Conservation (phyloP, 2,113 vertebrate species). For the Callospermophilus lateralis region DNA sequence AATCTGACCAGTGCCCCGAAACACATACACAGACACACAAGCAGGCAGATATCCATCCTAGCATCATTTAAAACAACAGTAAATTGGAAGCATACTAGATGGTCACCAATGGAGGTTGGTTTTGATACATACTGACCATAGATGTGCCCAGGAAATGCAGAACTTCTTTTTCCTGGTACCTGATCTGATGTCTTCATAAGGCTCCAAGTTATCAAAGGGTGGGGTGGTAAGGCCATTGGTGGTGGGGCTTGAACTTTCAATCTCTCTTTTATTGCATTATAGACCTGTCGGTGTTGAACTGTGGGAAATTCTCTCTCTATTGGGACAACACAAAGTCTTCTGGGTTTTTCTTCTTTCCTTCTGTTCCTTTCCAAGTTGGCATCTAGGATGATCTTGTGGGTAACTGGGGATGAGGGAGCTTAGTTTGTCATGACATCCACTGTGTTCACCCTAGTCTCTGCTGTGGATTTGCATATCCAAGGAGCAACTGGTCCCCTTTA, state of each 20-base stretch:
- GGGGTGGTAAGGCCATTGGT: not conserved
- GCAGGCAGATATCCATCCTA: not conserved
- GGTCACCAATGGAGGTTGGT: not conserved
- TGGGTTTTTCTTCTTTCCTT: not conserved
- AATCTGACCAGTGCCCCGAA: not conserved
- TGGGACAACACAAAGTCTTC: not conserved
- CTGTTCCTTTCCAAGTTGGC: not conserved
- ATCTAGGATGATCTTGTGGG: not conserved
- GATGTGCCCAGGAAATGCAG: not conserved
- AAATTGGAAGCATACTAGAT: not conserved
- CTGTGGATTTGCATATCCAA: not conserved
- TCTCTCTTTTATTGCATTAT: not conserved
- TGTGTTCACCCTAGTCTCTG: not conserved
- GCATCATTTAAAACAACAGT: not conserved
- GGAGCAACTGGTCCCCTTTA: not conserved
- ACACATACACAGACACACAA: too few species aligned
- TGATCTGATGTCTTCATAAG: not conserved
- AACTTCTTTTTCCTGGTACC: not conserved
- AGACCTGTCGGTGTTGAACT: not conserved
- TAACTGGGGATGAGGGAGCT: rapidly evolving
- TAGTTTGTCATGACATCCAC: not conserved
- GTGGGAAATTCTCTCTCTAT: not conserved
- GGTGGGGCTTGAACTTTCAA: not conserved
- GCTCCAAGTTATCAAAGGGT: not conserved
- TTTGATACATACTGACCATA: not conserved